These are phyloP conservation scores for Xerus inauris DNA, from an alignment of 2,113 vertebrate species.

Conservation along the genomic window DNA sequence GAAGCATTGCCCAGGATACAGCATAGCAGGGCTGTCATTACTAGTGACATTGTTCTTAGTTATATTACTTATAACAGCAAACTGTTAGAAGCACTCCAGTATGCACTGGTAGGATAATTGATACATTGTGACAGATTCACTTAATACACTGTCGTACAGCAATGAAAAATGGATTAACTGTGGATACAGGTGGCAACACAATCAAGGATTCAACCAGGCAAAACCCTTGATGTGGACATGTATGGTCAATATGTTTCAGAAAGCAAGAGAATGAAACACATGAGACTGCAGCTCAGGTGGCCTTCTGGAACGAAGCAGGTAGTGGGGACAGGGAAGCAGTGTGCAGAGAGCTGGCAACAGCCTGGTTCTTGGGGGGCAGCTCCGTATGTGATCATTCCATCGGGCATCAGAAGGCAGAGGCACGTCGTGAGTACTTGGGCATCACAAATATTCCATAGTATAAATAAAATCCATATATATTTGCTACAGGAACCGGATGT, in stretches of 20 bases:
- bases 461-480: background rate
- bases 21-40: background rate
- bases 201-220: background rate
- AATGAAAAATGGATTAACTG: background rate
- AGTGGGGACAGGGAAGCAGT: background rate
- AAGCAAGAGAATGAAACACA: background rate
- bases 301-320: background rate
- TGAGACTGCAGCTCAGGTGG: background rate
- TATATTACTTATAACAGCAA: background rate
- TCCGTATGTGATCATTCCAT: background rate
- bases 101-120: background rate
- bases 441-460: background rate
- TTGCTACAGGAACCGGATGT: background rate
- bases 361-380: background rate
- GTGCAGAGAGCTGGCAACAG: background rate
- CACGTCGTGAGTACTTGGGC: background rate
- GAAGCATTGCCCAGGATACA: background rate
- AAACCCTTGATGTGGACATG: background rate
- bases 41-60: background rate
- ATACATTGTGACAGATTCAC: background rate
- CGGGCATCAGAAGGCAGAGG: background rate
- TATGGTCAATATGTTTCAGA: slow-evolving; percentile 4
- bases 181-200: background rate
- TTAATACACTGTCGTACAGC: background rate
- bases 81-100: background rate